Evolutionary conservation across 2,888 invertebrate species (phyloP).

Genomic region (Fragum whitleyi): DNA sequence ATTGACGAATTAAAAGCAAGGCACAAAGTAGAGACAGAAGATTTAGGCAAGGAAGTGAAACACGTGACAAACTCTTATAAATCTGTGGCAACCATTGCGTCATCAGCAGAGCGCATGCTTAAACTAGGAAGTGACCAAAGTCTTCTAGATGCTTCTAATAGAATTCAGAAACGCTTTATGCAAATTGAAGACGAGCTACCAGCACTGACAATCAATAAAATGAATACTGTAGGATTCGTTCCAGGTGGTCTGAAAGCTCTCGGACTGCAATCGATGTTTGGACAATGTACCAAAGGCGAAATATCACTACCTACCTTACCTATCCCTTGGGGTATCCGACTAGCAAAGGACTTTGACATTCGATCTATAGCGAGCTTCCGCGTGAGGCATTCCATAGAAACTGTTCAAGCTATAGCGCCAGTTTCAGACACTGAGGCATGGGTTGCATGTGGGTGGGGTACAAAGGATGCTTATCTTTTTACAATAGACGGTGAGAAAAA

Average conservation of each 20-base stretch:
- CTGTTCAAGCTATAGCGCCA: constrained; percentile 71
- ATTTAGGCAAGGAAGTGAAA: constrained; percentile 61
- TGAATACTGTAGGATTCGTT: constrained; percentile 67
- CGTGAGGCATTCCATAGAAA: constrained; percentile 59
- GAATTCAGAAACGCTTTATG: constrained; percentile 67
- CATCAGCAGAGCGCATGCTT: constrained; percentile 67
- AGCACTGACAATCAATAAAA: constrained; percentile 46
- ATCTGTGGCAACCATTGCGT: constrained; percentile 63
- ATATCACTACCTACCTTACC: constrained; percentile 67
- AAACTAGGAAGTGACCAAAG: constrained; percentile 68
- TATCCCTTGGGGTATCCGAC: constrained; percentile 70
- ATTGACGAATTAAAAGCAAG: constrained; percentile 64
- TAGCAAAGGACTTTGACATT: constrained; percentile 68
- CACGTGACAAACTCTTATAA: constrained; percentile 55
- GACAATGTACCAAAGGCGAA: constrained; percentile 67
- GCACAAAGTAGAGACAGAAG: constrained; percentile 62
- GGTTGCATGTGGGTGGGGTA: constrained; percentile 72
- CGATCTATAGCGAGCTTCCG: constrained; percentile 63
- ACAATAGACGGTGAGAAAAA: constrained; percentile 64
- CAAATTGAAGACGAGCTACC: constrained; percentile 70
- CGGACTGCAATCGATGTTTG: constrained; percentile 66
- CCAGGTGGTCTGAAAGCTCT: constrained; percentile 63
- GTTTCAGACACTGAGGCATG: constrained; percentile 69
- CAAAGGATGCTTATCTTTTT: constrained; percentile 65
- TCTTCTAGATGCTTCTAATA: constrained; percentile 62